A percentile compares a stretch with the other conserved stretches of the same genome.
Conservation (phyloP, 2,888 invertebrate species). For the Apantesis nais region DNA sequence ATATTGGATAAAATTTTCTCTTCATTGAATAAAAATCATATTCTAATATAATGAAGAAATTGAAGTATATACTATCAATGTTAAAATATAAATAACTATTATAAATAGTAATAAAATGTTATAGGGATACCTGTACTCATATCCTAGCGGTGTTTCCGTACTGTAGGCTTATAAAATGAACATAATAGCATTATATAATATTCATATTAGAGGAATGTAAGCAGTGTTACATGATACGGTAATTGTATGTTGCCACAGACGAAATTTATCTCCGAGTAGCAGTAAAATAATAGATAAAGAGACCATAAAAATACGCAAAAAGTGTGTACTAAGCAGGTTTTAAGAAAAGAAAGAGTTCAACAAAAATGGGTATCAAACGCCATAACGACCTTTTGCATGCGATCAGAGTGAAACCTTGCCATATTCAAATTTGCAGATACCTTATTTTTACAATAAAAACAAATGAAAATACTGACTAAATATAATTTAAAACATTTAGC, state of each 20-base stretch:
- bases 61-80: constrained; percentile 41
- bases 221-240: constrained; percentile 20
- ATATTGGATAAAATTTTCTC: not conserved
- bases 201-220: constrained; percentile 19
- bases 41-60: constrained; percentile 27
- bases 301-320: not conserved
- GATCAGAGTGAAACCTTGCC: no score
- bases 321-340: not conserved
- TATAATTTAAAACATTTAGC: no score
- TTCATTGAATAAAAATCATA: not conserved
- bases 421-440: no score
- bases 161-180: constrained; percentile 28
- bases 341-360: not conserved
- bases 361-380: no score
- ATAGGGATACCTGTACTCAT: constrained; percentile 23
- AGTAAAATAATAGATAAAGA: not conserved
- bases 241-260: constrained; percentile 11
- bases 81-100: constrained; percentile 29
- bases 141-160: constrained; percentile 24
- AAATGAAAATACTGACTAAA: no score
- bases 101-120: constrained; percentile 34
- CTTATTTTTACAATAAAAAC: no score
- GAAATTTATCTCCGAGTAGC: not conserved
- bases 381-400: no score
- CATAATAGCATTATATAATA: constrained; percentile 23